These are phyloP conservation scores for Ariopsis seemanni DNA, from an alignment of 2,113 vertebrate genomes.

Conservation along the genomic window DNA sequence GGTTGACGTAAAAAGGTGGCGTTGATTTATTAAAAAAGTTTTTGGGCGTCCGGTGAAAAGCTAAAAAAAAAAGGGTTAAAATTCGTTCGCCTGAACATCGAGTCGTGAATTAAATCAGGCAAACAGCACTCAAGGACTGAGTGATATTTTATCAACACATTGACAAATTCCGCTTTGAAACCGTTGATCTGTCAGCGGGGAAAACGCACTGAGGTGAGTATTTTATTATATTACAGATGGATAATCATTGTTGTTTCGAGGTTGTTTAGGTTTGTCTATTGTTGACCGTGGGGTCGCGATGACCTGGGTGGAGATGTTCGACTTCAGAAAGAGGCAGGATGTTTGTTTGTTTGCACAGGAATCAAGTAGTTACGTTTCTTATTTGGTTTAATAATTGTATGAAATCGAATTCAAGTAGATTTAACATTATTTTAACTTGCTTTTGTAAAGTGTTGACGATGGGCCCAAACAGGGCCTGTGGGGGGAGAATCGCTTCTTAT, in stretches of 20 bases:
- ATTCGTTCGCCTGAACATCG: not conserved
- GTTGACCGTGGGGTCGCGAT: not conserved
- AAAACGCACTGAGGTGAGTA: conserved; percentile 31
- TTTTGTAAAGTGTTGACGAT: not conserved
- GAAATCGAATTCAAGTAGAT: not conserved
- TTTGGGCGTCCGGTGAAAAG: not conserved
- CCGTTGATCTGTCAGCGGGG: not conserved
- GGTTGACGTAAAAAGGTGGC: not conserved
- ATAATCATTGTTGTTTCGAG: not conserved
- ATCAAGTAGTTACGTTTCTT: not conserved
- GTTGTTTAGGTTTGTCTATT: not conserved
- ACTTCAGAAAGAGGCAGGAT: not conserved
- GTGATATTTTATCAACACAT: conserved; percentile 4
- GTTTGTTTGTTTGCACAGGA: not conserved
- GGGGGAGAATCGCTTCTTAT: not conserved
- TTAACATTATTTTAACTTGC: not conserved
- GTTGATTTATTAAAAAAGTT: not conserved
- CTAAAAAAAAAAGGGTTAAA: not conserved
- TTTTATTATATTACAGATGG: not conserved
- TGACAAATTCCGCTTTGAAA: not conserved
- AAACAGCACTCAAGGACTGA: not conserved
- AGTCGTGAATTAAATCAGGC: not conserved
- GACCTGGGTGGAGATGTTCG: conserved; percentile 16
- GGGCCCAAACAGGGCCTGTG: not conserved
- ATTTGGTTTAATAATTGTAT: not conserved